A percentile compares a stretch with the other conserved stretches of the same genome.
Evolutionary conservation across 2,797 vertebrate genomes (phyloP).

Genomic region (Danio kyathit): DNA sequence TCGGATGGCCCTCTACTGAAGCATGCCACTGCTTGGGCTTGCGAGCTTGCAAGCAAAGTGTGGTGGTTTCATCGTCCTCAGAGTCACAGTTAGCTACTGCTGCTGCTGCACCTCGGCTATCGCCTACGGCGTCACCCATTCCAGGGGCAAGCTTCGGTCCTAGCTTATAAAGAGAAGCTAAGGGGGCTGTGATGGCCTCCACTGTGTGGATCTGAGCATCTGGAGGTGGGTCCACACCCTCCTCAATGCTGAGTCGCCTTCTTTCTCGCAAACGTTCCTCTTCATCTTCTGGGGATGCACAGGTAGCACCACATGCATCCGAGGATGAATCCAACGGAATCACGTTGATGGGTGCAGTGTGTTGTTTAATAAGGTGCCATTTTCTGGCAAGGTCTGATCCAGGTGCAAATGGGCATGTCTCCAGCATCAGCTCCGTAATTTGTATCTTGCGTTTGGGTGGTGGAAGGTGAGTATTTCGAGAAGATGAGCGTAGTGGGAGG

Average conservation of each 20-base stretch:
- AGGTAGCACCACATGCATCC: slow-evolving; percentile 85
- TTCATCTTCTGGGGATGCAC: slow-evolving; percentile 93
- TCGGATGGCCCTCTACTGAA: slow-evolving; percentile 87
- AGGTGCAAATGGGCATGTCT: slow-evolving; percentile 96
- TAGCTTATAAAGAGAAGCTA: slow-evolving; percentile 95
- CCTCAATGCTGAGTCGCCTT: slow-evolving; percentile 94
- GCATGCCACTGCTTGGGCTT: slow-evolving; percentile 91
- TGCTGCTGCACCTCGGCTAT: slow-evolving; percentile 64
- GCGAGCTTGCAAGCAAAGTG: slow-evolving; percentile 93
- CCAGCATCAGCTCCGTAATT: slow-evolving; percentile 97
- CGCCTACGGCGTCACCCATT: slow-evolving; percentile 86
- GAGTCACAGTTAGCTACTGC: slow-evolving; percentile 87
- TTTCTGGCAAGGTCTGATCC: slow-evolving; percentile 93
- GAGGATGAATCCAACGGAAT: slow-evolving; percentile 77
- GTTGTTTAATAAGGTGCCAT: slow-evolving; percentile 93
- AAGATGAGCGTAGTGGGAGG: slow-evolving; percentile 88
- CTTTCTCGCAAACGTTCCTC: slow-evolving; percentile 94
- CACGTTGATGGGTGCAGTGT: slow-evolving; percentile 91
- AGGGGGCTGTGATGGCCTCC: slow-evolving; percentile 89
- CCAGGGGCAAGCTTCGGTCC: slow-evolving; percentile 97
- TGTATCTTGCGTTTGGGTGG: slow-evolving; percentile 95
- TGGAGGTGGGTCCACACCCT: slow-evolving; percentile 96
- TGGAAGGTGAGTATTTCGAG: slow-evolving; percentile 77
- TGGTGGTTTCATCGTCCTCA: slow-evolving; percentile 91
- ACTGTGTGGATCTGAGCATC: slow-evolving; percentile 98